A percentile compares a stretch with the other conserved stretches of the same genome.
Evolutionary conservation across 2,888 invertebrate species (phyloP).

Genomic region (Apamea epomidion): DNA sequence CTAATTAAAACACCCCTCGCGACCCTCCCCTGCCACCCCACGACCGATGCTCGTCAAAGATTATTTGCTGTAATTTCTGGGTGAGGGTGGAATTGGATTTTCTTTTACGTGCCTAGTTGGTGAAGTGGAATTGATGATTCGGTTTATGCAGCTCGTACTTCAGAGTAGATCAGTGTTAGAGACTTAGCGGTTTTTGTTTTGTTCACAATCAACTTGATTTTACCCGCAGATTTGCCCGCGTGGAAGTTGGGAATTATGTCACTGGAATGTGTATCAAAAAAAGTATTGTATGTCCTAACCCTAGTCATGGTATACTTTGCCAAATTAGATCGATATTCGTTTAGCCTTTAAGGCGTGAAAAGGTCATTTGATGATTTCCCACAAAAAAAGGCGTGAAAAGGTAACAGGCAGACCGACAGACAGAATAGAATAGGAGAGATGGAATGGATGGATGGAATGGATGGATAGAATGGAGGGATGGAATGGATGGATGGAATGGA

Average conservation of each 20-base stretch:
- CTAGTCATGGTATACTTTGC: no score
- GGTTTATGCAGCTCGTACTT: slow-evolving; percentile 53
- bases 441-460: no score
- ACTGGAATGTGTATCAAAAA: neutral
- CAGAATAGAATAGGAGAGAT: neutral
- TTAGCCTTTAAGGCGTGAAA: neutral
- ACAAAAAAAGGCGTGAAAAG: neutral
- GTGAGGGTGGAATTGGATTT: slow-evolving; percentile 56
- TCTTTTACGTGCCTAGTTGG: slow-evolving; percentile 56
- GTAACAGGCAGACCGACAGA: neutral
- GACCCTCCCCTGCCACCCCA: slow-evolving; percentile 68
- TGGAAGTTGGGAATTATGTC: neutral
- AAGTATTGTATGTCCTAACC: no score
- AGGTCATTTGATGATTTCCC: no score
- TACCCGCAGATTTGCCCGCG: neutral
- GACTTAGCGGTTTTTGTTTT: slow-evolving; percentile 1
- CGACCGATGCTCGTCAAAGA: slow-evolving; percentile 73
- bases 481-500: neutral
- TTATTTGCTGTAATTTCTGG: slow-evolving; percentile 69
- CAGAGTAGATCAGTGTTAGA: slow-evolving; percentile 24
- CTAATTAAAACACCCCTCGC: slow-evolving; percentile 87
- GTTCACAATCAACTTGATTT: neutral
- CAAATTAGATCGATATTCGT: no score
- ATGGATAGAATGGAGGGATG: no score
- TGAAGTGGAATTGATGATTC: slow-evolving; percentile 54